Base-by-base conservation (phyloP, 2,888 invertebrate genomes). In the Mycalesis mineus region DNA sequence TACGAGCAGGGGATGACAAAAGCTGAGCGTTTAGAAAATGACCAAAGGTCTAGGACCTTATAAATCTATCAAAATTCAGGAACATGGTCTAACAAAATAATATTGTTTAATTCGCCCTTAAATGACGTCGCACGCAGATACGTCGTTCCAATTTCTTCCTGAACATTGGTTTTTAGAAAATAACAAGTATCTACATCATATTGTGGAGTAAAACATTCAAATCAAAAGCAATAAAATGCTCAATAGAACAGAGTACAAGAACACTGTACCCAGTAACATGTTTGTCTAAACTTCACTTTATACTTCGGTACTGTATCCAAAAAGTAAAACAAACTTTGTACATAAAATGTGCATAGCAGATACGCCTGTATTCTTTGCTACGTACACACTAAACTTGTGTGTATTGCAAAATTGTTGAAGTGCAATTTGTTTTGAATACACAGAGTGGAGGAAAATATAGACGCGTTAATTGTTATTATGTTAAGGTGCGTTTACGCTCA, bases 261-360 rank as follows among this genome's bases (percentile, higher is more conserved):
- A 33, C 36, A 49, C n/a, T 42, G 55, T 37, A 56, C 49, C 48
- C 36, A 56, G 39, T 47, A 49, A 53, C 42, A 39, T 56, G 50
- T 50, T 56, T 61, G 58, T 58, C 47, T 48, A 56, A 61, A 56
- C 52, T 59, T 55, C 49, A 64, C 58, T 63, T 55, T 60, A 59
- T 65, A 63, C 60, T 53, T 53, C 41, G 29, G 44, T 37, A 58
- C 29, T 50, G 49, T 56, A 50, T 42, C 42, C 49, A 22, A 56
- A 56, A 31, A 52, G 31, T 41, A 42, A 47, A 52, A 42, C 33
- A 52, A 52, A 42, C 41, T 52, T 14, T 33, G 31, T 17, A n/a
- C 13, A 48, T 50, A 39, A 39, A 42, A 39, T 39, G 29, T 33
- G 11, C 41, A 52, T 3, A 17, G 42, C 41, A 52, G 17, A 41